Conservation (phyloP, 2,888 invertebrate genomes). For the Dolichopus griseipennis region DNA sequence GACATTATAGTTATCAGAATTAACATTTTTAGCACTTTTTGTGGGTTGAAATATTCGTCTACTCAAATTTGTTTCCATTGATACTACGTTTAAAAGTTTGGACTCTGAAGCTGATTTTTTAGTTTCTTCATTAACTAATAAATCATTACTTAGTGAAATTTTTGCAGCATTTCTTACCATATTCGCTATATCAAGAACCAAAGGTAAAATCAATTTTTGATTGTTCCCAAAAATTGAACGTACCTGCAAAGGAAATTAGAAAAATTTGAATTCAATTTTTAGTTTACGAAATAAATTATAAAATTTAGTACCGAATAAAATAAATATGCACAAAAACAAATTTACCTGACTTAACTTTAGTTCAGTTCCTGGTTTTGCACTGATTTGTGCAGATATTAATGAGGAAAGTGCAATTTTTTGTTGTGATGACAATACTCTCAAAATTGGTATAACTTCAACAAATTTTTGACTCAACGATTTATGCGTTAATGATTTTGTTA, state of each 20-base stretch:
- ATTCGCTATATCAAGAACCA: conserved; percentile 56
- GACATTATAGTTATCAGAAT: conserved; percentile 12
- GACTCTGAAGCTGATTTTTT: conserved; percentile 10
- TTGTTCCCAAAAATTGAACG: conserved; percentile 52
- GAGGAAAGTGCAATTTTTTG: conserved; percentile 56
- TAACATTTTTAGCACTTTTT: conserved; percentile 9
- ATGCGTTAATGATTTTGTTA: conserved; percentile 50
- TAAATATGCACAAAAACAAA: neutral
- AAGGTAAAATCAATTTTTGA: conserved; percentile 53
- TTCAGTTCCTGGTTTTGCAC: conserved; percentile 46
- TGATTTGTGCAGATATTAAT: conserved; percentile 53
- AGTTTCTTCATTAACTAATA: neutral
- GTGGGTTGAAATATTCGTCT: neutral
- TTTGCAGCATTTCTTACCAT: conserved; percentile 49
- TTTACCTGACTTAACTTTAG: conserved; percentile 51
- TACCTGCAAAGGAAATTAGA: conserved; percentile 44
- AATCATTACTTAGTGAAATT: conserved; percentile 15
- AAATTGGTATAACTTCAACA: conserved; percentile 55
- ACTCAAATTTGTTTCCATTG: conserved; percentile 9
- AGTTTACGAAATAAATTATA: neutral
- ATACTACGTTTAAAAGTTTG: no score
- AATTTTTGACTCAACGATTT: conserved; percentile 53
- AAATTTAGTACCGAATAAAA: neutral
- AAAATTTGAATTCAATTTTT: neutral
- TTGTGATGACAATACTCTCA: conserved; percentile 53